Conservation (phyloP, 1,140 invertebrate species). For the Drosophila micromelanica region DNA sequence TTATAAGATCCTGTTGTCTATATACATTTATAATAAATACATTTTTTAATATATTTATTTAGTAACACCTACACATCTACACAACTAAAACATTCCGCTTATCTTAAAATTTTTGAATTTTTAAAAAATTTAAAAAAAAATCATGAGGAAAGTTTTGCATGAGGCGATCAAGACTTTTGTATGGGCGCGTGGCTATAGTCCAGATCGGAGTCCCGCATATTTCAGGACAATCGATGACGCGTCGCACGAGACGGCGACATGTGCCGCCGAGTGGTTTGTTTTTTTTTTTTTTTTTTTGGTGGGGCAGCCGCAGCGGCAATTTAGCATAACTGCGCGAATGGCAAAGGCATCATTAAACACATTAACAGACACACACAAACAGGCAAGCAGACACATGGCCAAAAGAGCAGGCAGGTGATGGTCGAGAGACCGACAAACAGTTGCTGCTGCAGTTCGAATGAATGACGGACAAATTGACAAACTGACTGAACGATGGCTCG, state of each 20-base stretch:
- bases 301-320: conserved; percentile 41
- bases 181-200: conserved; percentile 13
- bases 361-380: conserved; percentile 64
- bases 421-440: conserved; percentile 60
- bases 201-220: conserved; percentile 16
- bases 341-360: conserved; percentile 79
- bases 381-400: conserved; percentile 11
- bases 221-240: conserved; percentile 58
- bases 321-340: conserved; percentile 73
- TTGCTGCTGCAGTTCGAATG: conserved; percentile 56
- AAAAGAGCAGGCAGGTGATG: conserved; percentile 68
- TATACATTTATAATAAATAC: too few species aligned
- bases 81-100: too few species aligned
- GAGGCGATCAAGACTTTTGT: conserved; percentile 9
- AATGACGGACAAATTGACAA: conserved; percentile 51
- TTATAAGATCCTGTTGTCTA: too few species aligned
- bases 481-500: conserved; percentile 18
- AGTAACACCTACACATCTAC: too few species aligned
- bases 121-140: conserved; percentile 34
- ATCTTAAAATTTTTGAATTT: neutral
- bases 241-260: conserved; percentile 57
- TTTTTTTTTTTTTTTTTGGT: too few species aligned
- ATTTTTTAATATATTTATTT: too few species aligned
- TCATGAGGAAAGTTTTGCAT: conserved; percentile 60
- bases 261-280: conserved; percentile 37